Conservation (phyloP, 2,888 invertebrate genomes). For the Blastobasis lacticolella region DNA sequence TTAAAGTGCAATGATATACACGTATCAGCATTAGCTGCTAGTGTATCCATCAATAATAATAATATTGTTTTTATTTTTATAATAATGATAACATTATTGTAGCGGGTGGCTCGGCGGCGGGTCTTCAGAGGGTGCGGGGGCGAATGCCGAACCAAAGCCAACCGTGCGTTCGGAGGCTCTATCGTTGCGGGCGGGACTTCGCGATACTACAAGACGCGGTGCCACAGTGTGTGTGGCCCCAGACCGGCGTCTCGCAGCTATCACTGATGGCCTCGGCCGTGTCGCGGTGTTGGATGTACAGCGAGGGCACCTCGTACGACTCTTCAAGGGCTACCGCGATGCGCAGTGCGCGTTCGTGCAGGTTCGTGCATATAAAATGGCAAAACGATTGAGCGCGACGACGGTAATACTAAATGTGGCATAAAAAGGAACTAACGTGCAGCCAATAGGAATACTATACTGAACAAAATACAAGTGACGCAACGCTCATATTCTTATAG, state of each 20-base stretch:
- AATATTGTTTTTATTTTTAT: no score
- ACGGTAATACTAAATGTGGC: no score
- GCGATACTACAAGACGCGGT: slow-evolving; percentile 85
- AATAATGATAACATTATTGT: no score
- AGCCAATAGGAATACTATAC: no score
- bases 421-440: no score
- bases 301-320: slow-evolving; percentile 84
- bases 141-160: slow-evolving; percentile 56
- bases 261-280: slow-evolving; percentile 90
- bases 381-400: no score
- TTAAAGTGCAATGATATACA: no score
- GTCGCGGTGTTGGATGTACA: slow-evolving; percentile 89
- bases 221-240: slow-evolving; percentile 83
- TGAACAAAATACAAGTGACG: no score
- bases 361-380: slow-evolving; percentile 45
- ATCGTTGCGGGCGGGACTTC: slow-evolving; percentile 85
- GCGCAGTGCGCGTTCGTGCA: slow-evolving; percentile 96
- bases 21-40: no score
- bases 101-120: slow-evolving; percentile 64
- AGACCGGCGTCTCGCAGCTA: slow-evolving; percentile 83
- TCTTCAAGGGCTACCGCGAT: slow-evolving; percentile 97
- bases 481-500: no score
- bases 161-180: slow-evolving; percentile 81
- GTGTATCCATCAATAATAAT: no score
- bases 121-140: slow-evolving; percentile 33